Base-by-base conservation (phyloP, 1,140 invertebrate genomes). In the Aphis gossypii region DNA sequence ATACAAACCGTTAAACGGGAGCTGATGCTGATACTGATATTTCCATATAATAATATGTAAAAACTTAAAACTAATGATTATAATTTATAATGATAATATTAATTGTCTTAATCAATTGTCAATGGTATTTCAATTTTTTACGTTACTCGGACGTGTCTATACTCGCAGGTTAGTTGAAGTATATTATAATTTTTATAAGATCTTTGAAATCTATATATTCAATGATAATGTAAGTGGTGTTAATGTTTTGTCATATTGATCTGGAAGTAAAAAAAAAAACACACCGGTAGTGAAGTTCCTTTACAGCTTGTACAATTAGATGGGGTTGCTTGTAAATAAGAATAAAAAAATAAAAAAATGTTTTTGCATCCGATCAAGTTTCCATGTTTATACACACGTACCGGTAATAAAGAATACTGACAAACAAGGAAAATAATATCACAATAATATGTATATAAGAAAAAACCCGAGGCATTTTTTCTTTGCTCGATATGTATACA, bases 281-380 rank as follows among this genome's bases (percentile, higher is more conserved):
- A 1, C 9, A 51, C 18, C 30, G 23, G 41, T 90, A 41, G 54
- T 60, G 54, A 38, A 60, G 41, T 68, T 82, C 44, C 2, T 18
- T 46, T 48, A 35, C 30, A 35, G 9, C 2, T 38, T n/a, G 23
- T 83, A 92, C 76, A 83, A 92, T 92, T 83, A 51, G 91, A 92
- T 41, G n/a, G 46, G 76, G 44, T 92, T 92, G 90, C 48, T 83
- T 83, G 21, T 20, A 92, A 83, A 82, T 35, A n/a, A 92, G 51
- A 92, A 88, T n/a, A n/a, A 88, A n/a, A n/a, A 88, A 87, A 23
- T 35, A 35, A 82, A 83, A 68, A 21, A 35, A 30, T 35, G 84
- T 93, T 82, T 84, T 84, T 46, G 48, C 92, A n/a, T 86, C 82
- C 48, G 92, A 93, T 93, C 92, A 93, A 84, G 82, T 93, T 93